Evolutionary conservation across 2,797 vertebrate species (phyloP).

Genomic region (Danio choprae): DNA sequence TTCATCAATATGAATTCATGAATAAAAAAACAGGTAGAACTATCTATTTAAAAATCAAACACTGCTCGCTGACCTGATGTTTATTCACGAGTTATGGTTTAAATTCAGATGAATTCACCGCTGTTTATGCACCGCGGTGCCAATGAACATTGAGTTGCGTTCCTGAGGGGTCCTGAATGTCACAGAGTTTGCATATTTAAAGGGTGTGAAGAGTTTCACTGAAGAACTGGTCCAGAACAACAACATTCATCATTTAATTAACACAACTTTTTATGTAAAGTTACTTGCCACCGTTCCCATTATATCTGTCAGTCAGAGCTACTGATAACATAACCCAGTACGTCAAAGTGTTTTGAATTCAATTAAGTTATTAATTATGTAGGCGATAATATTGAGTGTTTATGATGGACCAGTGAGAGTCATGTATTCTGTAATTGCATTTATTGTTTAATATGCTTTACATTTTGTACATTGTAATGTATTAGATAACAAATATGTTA

Average conservation of each 20-base stretch:
- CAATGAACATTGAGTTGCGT: slow-evolving; percentile 27
- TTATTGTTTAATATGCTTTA: not conserved
- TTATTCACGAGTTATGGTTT: slow-evolving; percentile 38
- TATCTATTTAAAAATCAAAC: slow-evolving; percentile 42
- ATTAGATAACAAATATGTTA: too few species aligned
- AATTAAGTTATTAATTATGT: not conserved
- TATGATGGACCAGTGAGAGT: not conserved
- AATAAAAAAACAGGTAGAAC: slow-evolving; percentile 37
- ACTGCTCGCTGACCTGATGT: slow-evolving; percentile 29
- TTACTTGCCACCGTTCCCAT: not conserved
- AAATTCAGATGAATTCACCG: slow-evolving; percentile 41
- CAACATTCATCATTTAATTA: not conserved
- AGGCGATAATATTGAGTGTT: not conserved
- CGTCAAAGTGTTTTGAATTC: not conserved
- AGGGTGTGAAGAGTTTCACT: not conserved
- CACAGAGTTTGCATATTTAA: slow-evolving; percentile 20
- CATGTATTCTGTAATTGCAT: not conserved
- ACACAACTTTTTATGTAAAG: not conserved
- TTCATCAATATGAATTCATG: slow-evolving; percentile 50
- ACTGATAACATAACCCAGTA: not conserved
- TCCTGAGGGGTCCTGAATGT: slow-evolving; percentile 42
- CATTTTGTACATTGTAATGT: too few species aligned
- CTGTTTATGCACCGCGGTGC: slow-evolving; percentile 30
- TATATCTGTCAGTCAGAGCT: not conserved
- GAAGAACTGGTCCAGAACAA: not conserved